Base-by-base conservation (phyloP, 1,140 invertebrate genomes). In the Psix sp. region DNA sequence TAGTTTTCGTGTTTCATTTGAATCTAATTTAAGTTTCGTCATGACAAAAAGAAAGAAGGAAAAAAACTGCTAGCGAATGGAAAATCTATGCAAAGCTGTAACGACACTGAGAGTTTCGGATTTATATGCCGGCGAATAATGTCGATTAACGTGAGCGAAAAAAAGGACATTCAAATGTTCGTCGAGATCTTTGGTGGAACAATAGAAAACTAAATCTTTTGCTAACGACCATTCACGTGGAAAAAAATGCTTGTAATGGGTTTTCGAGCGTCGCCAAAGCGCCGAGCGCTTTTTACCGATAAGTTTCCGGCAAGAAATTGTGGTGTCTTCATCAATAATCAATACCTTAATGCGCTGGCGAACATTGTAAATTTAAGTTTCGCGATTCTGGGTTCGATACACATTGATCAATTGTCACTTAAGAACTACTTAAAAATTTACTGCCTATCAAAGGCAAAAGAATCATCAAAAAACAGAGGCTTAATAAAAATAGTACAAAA, bases 181-280 rank as follows among this genome's bases (percentile, higher is more conserved):
- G 35, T 10, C 33, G n/a, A 31, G 24, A 54, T 54, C 60, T 46
- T 57, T 45, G 52, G 17, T 42, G 52, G 63, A 59, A 67, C 63
- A 67, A 67, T 59, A 67, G 63, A 67, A 67, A 67, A 59, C 43
- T 67, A 67, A 67, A 67, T 67, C 52, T 67, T 16, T 6, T 39
- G 31, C 63, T 67, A 67, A 67, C 63, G 63, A 67, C 63, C 52
- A 43, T 67, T 59, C 52, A 26, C 45, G 52, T 43, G 63, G 63
- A 67, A 67, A 59, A 66, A 67, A 67, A 43, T 51, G 45, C 63
- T 49, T 67, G 52, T 67, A 67, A 67, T 59, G 63, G 63, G 51
- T 35, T 67, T 67, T 57, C 36, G 18, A 51, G 52, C 43, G 52
- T 59, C 38, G 46, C 51, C 10, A n/a, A 46, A 16, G 20, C 16